Percentiles rank a stretch among this genome's conserved stretches.
Conservation (phyloP, 1,140 invertebrate genomes). For the Drosophila yakuba region DNA sequence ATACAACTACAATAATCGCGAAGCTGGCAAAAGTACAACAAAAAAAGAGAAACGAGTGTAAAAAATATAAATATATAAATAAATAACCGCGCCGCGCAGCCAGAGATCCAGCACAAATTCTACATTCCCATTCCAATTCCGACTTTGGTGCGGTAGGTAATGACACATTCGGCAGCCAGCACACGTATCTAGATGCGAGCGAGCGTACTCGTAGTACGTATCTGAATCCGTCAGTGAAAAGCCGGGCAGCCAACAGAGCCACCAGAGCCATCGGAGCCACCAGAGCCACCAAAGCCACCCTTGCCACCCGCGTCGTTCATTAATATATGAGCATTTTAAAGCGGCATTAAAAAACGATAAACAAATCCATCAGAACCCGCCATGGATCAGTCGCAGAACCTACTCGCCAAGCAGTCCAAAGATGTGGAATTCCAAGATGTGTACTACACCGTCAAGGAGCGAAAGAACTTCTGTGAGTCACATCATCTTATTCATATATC, state of each 20-base stretch:
- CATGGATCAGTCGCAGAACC: slow-evolving; percentile 68
- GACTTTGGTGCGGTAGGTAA: slow-evolving; percentile 58
- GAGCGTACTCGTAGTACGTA: slow-evolving; percentile 22
- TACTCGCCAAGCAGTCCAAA: slow-evolving; percentile 71
- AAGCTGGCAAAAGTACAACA: slow-evolving; percentile 11
- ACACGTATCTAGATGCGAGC: slow-evolving; percentile 52
- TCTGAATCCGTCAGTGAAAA: slow-evolving; percentile 25
- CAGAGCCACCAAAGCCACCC: slow-evolving; percentile 1
- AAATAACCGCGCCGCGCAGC: background rate
- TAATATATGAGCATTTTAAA: slow-evolving; percentile 36
- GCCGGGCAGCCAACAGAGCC: background rate
- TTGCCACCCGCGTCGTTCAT: slow-evolving; percentile 21
- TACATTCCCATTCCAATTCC: slow-evolving; percentile 39
- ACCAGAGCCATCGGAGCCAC: background rate
- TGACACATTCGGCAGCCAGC: slow-evolving; percentile 60
- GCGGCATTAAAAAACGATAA: slow-evolving; percentile 55
- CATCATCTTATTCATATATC: background rate
- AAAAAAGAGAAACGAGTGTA: slow-evolving; percentile 10
- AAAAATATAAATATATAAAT: slow-evolving; percentile 28
- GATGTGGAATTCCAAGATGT: slow-evolving; percentile 84
- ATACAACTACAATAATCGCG: slow-evolving; percentile 22
- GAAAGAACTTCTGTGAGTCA: slow-evolving; percentile 74
- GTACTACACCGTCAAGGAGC: slow-evolving; percentile 74
- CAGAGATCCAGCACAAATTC: slow-evolving; percentile 8
- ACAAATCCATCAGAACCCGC: slow-evolving; percentile 10